Base-by-base conservation (phyloP, 2,888 invertebrate genomes). In the Drosophila greeni region DNA sequence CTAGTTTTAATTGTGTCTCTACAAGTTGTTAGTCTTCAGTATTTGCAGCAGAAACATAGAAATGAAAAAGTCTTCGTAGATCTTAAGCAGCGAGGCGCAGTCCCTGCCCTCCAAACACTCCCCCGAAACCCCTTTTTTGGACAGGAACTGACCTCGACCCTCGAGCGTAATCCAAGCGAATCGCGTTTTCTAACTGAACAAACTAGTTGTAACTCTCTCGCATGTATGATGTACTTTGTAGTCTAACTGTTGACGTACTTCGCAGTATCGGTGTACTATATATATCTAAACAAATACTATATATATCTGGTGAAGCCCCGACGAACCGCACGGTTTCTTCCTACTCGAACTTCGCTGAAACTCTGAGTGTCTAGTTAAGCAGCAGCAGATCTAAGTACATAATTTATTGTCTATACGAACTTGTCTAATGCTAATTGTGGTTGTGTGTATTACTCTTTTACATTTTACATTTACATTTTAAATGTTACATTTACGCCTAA, bases 361-460 rank as follows among this genome's bases (percentile, higher is more conserved):
- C 81, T 80, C 78, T 80, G 73, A 77, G 76, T 81, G 83, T 81
- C 83, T 82, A 81, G 67, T 72, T 80, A 72, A 76, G 52, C 56
- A 62, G 48, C 51, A 59, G n/a, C 51, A 62, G 49, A 60, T 42
- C 65, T 67, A 66, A 74, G 51, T 60, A 72, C 65, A 72, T 69
- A 62, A 76, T 66, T 45, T 66, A 65, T 58, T 39, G 47, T 56
- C 48, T 29, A 62, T 24, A 60, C 33, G 59, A 49, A 47, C 8
- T 79, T 75, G 74, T 59, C 66, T 80, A 55, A 61, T 67, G 55
- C 57, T 71, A 73, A 83, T 70, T 83, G 83, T 83, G 80, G 80
- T 80, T 80, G 80, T 80, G 83, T 80, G 83, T 78, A 81, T 74
- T 82, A 79, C 76, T 82, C 53, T 79, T 80, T 74, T 82, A 73